Evolutionary conservation across 1,140 invertebrate species (phyloP).

Genomic region (Nixonia krombeini): DNA sequence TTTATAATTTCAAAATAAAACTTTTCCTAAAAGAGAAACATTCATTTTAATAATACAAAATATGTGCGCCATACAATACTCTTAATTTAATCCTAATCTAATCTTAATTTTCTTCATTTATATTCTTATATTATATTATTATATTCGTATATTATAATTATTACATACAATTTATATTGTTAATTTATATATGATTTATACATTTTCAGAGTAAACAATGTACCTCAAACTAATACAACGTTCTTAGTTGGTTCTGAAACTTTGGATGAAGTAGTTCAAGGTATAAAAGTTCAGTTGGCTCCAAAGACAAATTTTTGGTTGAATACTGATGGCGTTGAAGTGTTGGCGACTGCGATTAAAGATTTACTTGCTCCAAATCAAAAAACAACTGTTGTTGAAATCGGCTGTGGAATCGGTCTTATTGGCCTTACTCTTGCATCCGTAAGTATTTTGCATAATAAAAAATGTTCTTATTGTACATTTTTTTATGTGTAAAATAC

Average conservation of each 20-base stretch:
- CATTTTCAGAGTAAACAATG: constrained; percentile 53
- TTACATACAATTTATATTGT: no score
- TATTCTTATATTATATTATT: constrained; percentile 3
- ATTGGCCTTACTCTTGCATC: constrained; percentile 64
- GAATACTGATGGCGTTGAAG: constrained; percentile 62
- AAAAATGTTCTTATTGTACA: constrained; percentile 10
- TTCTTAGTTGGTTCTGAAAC: constrained; percentile 66
- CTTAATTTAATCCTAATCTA: no score
- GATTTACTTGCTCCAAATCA: constrained; percentile 55
- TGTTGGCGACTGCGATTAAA: constrained; percentile 57
- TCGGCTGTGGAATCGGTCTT: constrained; percentile 67
- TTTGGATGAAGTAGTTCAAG: constrained; percentile 65
- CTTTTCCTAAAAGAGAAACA: no score
- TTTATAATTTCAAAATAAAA: not conserved
- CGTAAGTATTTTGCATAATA: constrained; percentile 49
- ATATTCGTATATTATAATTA: constrained; percentile 1
- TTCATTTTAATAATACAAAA: no score
- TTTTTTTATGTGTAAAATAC: constrained; percentile 7
- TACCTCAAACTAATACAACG: constrained; percentile 55
- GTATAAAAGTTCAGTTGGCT: constrained; percentile 63
- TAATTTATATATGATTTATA: no score
- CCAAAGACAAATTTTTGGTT: constrained; percentile 69
- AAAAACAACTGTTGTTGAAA: constrained; percentile 63
- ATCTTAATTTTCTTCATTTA: no score
- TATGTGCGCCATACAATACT: no score